Evolutionary conservation across 2,888 invertebrate genomes (phyloP), one percentile per base, ranked within the genome.

Genomic region (Hybos culiciformis): DNA sequence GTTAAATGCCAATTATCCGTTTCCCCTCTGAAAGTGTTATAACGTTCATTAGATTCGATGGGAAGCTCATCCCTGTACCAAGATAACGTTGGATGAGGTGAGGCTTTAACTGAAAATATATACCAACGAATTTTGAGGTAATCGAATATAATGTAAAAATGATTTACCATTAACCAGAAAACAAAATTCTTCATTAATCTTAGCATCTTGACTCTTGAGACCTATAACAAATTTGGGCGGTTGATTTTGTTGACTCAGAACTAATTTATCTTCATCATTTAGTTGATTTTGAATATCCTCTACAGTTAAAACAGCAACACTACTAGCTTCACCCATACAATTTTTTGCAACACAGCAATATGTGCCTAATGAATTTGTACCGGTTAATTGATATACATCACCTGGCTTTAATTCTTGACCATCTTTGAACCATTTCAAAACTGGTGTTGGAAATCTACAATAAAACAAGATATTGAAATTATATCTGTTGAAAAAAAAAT

Each of bases 1-100:
- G 83, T 79, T 48, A 91, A 69, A 57, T 77, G 75, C 61, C 79
- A 85, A 14, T 73, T 69, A 17, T 86, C 86, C 33, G 78, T 70
- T 19, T 78, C 76, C 57, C 85, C 85, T 42, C 73, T 73, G 41
- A 69, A 72, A 34, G 78, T 71, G 49, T 74, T 72, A 57, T 83
- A 87, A 38, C 79, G 78, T n/a, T 76, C 75, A 47, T 72, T 69
- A 0, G 73, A 65, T 50, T 83, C 81, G 12, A 90, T 71, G 1
- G 80, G 78, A 54, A 83, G 75, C 58, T 90, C 90, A 59, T 91
- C 90, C 53, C 86, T 75, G 61, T 81, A 91, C 94, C 94, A 94
- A 4, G 80, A 72, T 31, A 93, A 70, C 37, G 75, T 74, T 8
- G 92, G 87, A 58, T 84, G 78, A 17, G 91, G 84, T 17, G 80